phyloP scores from a whole-genome alignment of 2,888 invertebrate species.

The Notocelia uddmanniana region DNA sequence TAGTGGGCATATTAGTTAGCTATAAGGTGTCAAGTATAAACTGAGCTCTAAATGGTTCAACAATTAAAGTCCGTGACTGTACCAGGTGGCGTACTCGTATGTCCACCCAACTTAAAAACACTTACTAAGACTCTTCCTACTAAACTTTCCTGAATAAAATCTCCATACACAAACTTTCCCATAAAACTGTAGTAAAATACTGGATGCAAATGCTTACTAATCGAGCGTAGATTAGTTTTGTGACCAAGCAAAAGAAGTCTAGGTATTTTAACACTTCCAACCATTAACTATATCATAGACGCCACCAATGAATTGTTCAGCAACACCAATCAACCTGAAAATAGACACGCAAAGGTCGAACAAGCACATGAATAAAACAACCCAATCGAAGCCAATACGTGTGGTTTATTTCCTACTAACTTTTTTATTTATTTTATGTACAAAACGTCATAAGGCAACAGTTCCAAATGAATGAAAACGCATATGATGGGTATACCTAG shows the following conservation, averaged over 20 bases:
- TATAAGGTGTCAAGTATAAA: too few species aligned
- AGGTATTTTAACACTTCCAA: not conserved
- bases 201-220: too few species aligned
- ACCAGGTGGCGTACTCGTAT: too few species aligned
- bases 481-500: constrained; percentile 63
- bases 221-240: not conserved
- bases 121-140: too few species aligned
- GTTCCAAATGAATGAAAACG: constrained; percentile 79
- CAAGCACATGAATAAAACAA: constrained; percentile 64
- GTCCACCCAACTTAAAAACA: too few species aligned
- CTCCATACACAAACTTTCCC: too few species aligned
- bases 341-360: constrained; percentile 24
- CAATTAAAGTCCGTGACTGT: too few species aligned
- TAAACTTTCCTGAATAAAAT: too few species aligned
- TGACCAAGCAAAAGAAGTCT: too few species aligned
- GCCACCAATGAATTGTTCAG: constrained; percentile 25
- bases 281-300: constrained; percentile 22
- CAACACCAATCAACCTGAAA: constrained; percentile 22
- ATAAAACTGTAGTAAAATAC: too few species aligned
- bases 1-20: too few species aligned
- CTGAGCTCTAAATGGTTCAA: too few species aligned
- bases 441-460: constrained; percentile 85
- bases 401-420: constrained; percentile 82
- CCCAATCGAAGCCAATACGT: constrained; percentile 80
- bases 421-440: constrained; percentile 80